These are phyloP conservation scores for Nebria ingens DNA, from an alignment of 1,140 invertebrate genomes.

Conservation along the genomic window DNA sequence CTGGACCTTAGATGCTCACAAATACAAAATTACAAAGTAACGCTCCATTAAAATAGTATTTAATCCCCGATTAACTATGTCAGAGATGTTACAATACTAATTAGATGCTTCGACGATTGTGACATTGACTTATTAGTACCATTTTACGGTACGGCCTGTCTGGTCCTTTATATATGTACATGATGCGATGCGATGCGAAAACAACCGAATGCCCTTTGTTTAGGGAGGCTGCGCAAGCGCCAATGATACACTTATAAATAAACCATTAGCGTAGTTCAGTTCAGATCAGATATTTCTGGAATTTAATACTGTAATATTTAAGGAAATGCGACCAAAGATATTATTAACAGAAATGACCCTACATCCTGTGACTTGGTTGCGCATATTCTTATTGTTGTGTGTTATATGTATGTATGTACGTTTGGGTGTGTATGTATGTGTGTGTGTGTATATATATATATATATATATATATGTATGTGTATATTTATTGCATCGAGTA, in stretches of 20 bases:
- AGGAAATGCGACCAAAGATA: not conserved
- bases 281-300: slow-evolving; percentile 21
- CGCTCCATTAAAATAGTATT: slow-evolving; percentile 25
- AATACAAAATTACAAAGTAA: not conserved
- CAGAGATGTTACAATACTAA: slow-evolving; percentile 35
- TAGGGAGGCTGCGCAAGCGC: not conserved
- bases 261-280: slow-evolving; percentile 2
- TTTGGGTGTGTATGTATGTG: too few species aligned
- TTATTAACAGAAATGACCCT: not conserved
- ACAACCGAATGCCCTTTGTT: not conserved
- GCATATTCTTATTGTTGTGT: too few species aligned
- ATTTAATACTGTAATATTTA: slow-evolving; percentile 19
- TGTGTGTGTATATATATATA: too few species aligned
- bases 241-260: not conserved
- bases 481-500: too few species aligned
- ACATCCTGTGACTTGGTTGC: not conserved
- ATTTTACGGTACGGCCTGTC: not conserved
- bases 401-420: not conserved
- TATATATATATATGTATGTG: too few species aligned
- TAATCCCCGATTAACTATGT: slow-evolving; percentile 35
- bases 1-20: too few species aligned
- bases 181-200: not conserved
- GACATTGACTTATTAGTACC: slow-evolving; percentile 35
- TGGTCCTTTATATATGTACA: too few species aligned
- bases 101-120: slow-evolving; percentile 34